phyloP scores from a whole-genome alignment of 2,113 vertebrate genomes.

The Coptodon rendalli region DNA sequence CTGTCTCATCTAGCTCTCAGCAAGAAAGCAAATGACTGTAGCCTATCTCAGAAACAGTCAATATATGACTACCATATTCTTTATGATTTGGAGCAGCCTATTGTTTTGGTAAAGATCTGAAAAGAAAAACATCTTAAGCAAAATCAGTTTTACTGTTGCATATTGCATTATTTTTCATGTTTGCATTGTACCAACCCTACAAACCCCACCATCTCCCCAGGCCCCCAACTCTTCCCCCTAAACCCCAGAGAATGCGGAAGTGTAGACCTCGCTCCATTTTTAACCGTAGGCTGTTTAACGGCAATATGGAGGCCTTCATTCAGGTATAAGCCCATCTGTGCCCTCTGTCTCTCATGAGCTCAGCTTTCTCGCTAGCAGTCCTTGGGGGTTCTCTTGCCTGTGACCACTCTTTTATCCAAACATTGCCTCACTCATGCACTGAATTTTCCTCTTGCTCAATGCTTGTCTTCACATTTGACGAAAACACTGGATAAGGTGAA shows the following conservation, averaged over 20 bases:
- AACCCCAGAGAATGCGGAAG: constrained; percentile 95
- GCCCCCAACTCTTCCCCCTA: constrained; percentile 95
- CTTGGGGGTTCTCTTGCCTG: constrained; percentile 69
- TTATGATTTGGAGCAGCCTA: not conserved
- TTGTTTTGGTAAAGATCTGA: not conserved
- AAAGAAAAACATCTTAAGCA: not conserved
- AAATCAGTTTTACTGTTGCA: not conserved
- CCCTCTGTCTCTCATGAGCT: constrained; percentile 56
- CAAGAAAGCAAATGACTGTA: not conserved
- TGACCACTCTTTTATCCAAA: constrained; percentile 41
- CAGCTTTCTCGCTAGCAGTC: constrained; percentile 71
- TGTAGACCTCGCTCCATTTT: constrained; percentile 91
- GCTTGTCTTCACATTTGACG: constrained; percentile 20
- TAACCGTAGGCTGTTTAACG: constrained; percentile 96
- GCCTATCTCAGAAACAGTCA: not conserved
- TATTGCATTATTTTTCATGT: constrained; percentile 66
- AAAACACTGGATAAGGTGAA: not conserved
- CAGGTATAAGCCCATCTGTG: constrained; percentile 80
- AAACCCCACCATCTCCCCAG: constrained; percentile 77
- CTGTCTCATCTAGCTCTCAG: not conserved
- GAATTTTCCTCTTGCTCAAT: constrained; percentile 51
- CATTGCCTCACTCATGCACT: constrained; percentile 50
- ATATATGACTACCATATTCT: not conserved
- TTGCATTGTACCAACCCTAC: constrained; percentile 70
- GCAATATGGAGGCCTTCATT: constrained; percentile 96